These are phyloP conservation scores for Varecia variegata DNA, from an alignment of 2,797 vertebrate genomes.

Conservation along the genomic window DNA sequence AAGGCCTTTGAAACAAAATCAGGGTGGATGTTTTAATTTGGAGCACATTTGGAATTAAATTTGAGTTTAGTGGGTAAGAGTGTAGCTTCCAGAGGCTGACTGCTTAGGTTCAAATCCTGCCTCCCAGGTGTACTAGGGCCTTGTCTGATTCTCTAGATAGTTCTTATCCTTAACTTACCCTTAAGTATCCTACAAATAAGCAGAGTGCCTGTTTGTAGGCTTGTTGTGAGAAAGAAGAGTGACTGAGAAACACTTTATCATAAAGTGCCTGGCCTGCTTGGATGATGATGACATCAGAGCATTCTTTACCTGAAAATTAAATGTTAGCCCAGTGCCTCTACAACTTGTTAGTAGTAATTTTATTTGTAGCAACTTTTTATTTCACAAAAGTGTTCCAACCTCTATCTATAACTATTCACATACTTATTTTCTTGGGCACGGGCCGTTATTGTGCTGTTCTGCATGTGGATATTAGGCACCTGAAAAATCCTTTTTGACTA, in stretches of 20 bases:
- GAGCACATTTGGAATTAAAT: neutral
- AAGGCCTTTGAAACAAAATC: neutral
- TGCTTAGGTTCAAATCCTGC: neutral
- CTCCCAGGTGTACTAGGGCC: too few relatives aligned
- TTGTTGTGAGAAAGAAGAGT: neutral
- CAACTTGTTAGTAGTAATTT: neutral
- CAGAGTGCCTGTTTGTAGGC: neutral
- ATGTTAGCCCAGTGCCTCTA: neutral
- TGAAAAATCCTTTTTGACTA: neutral
- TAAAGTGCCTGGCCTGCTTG: neutral
- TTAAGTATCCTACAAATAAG: neutral
- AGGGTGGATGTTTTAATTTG: neutral
- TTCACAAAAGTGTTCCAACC: neutral
- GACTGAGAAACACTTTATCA: neutral
- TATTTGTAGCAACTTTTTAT: conserved; percentile 13
- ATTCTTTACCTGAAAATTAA: neutral
- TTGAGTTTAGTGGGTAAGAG: neutral
- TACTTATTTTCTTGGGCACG: neutral
- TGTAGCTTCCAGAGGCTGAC: neutral
- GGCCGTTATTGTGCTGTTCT: neutral
- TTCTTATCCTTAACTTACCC: neutral
- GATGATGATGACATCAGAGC: neutral
- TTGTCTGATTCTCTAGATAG: neutral
- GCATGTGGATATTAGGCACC: neutral
- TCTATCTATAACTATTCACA: neutral